These are phyloP conservation scores for Eilema sororculum DNA, from an alignment of 2,888 invertebrate species.

Conservation along the genomic window DNA sequence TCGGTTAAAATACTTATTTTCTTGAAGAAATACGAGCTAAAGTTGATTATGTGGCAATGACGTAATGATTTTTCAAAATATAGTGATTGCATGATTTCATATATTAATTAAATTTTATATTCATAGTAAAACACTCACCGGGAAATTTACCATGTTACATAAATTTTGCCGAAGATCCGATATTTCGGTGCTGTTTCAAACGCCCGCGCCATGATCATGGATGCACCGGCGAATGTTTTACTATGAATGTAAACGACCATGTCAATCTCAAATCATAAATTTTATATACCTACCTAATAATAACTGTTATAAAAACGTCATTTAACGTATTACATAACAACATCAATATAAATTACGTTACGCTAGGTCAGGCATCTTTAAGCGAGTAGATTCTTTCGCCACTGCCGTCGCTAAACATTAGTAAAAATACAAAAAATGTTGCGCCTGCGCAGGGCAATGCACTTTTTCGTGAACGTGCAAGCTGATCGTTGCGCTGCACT, in stretches of 20 bases:
- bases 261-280: too few species aligned
- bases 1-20: too few species aligned
- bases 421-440: slow-evolving; percentile 63
- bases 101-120: too few species aligned
- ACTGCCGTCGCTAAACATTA: slow-evolving; percentile 64
- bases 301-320: slow-evolving; percentile 32
- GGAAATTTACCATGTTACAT: too few species aligned
- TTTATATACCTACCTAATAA: too few species aligned
- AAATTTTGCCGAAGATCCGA: too few species aligned
- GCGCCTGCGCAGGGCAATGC: slow-evolving; percentile 76
- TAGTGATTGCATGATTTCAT: too few species aligned
- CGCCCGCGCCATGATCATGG: too few species aligned
- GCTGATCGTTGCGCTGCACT: slow-evolving; percentile 67
- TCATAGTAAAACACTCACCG: too few species aligned
- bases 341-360: slow-evolving; percentile 78
- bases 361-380: slow-evolving; percentile 85
- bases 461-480: slow-evolving; percentile 79
- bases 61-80: neutral
- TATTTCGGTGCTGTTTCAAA: too few species aligned
- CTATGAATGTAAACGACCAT: too few species aligned
- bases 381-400: slow-evolving; percentile 69
- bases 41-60: neutral
- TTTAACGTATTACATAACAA: slow-evolving; percentile 24
- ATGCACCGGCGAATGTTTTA: too few species aligned
- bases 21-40: neutral